Evolutionary conservation across 1,140 invertebrate genomes (phyloP).

Genomic region (Drosophila athabasca): DNA sequence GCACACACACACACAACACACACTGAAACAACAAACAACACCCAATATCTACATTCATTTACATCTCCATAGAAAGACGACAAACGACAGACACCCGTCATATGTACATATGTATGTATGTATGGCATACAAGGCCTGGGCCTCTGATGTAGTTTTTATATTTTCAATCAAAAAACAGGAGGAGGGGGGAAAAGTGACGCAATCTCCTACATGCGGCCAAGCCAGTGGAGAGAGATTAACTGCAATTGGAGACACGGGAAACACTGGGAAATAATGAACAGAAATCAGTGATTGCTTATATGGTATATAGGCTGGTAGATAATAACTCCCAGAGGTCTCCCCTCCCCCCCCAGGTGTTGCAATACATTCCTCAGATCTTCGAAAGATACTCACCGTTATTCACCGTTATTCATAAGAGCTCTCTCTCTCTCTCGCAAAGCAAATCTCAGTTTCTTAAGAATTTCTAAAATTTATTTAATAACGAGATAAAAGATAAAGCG

Average conservation of each 20-base stretch:
- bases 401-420: too few species aligned
- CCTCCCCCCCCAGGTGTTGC: not conserved
- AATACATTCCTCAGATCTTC: constrained; percentile 11
- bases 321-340: constrained; percentile 8
- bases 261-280: constrained; percentile 50
- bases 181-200: constrained; percentile 37
- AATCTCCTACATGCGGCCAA: constrained; percentile 28
- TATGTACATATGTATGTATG: constrained; percentile 1
- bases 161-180: constrained; percentile 30
- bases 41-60: constrained; percentile 11
- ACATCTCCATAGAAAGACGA: too few species aligned
- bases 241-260: constrained; percentile 50
- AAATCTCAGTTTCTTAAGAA: not conserved
- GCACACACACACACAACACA: too few species aligned
- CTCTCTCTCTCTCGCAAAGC: too few species aligned
- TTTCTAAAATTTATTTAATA: constrained; percentile 4
- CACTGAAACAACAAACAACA: too few species aligned
- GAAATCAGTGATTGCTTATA: constrained; percentile 24
- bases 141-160: constrained; percentile 16
- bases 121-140: constrained; percentile 34
- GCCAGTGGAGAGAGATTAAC: constrained; percentile 1
- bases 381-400: too few species aligned
- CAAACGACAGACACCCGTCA: constrained; percentile 8
- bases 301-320: not conserved
- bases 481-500: not conserved